Evolutionary conservation across 2,113 vertebrate species (phyloP), one percentile per base, ranked within the genome.

Genomic region (Zapornia atra): DNA sequence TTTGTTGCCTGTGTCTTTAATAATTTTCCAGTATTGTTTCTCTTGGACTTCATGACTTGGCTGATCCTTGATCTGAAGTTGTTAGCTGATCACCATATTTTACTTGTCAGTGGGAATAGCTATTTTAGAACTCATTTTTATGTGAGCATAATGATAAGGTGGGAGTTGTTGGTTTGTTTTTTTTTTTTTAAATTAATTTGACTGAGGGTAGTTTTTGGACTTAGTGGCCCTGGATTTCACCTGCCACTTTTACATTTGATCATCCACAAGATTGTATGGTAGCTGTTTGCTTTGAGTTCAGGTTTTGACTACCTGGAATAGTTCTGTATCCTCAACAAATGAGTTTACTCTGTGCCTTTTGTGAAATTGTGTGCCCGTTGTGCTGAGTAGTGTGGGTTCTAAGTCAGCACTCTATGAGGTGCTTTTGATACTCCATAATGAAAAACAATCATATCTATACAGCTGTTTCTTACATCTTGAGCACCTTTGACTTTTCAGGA

Each of bases 341-440:
- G 2, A 46, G 6, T 26, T 94, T 20, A 28, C 3, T 65, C 14
- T 60, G 1, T 48, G 12, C 7, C 34, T 81, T 34, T n/a, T 69
- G 31, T 28, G 31, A 86, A 89, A 36, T 50, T 3, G 1, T 0
- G 0, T 2, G 10, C 64, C 7, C 1, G 0, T 82, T 50, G 19
- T 84, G 29, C 40, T n/a, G 66, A 31, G 16, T 36, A 21, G 29
- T 36, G 26, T 25, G 24, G 5, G 15, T 82, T 29, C 29, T 16
- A 21, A 19, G 29, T 1, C 42, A 28, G 10, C 31, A 60, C 36
- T 38, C 29, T 28, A 0, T 31, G 13, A 24, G 15, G 50, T 4
- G 3, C 38, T 84, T 70, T 28, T 56, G 53, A 11, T 64, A 5
- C 1, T 68, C 76, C 8, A 1, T 40, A 34, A 42, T n/a, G 42